Base-by-base conservation (phyloP, 2,113 vertebrate species). In the Danionella cerebrum region DNA sequence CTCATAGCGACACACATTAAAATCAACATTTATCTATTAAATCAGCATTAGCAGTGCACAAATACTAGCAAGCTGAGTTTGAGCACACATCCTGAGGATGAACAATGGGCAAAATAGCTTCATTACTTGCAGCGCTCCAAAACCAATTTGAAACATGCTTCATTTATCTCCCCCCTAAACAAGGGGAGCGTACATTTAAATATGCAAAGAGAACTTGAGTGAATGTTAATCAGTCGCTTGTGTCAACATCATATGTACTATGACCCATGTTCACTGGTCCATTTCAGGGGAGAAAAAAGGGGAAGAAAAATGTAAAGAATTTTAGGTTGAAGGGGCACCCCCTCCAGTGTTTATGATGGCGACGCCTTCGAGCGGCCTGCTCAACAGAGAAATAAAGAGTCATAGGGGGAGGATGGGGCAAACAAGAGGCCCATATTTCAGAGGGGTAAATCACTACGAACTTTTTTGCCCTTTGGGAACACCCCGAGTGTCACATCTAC, bases 231-330 rank as follows among this genome's bases (percentile, higher is more conserved):
- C n/a, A 38, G 11, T 8, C 6, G 8, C 24, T 22, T 57, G 22
- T 33, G 47, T 12, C 9, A 13, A 45, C 8, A n/a, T 24, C n/a
- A 39, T 31, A 25, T 39, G 16, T 45, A 53, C 22, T 47, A 36
- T 63, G 14, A 21, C 18, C 41, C 31, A 68, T 16, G 3, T 66
- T 29, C 35, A 35, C n/a, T 22, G 36, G 48, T 9, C 51, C 47
- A 36, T 54, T 66, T 55, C 19, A n/a, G 31, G 14, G 51, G 41
- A 44, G 27, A 53, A n/a, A 64, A 54, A 18, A 36, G 6, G 8
- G 19, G 4, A 39, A 24, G 70, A 84, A 80, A 82, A 77, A 81
- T 83, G 65, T 78, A 45, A 80, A 82, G 76, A 82, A 85, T 82
- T 57, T 79, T 68, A 63, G 54, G 55, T 73, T 77, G 59, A 79